phyloP scores from a whole-genome alignment of 2,797 vertebrate genomes.

The Chanos chanos region DNA sequence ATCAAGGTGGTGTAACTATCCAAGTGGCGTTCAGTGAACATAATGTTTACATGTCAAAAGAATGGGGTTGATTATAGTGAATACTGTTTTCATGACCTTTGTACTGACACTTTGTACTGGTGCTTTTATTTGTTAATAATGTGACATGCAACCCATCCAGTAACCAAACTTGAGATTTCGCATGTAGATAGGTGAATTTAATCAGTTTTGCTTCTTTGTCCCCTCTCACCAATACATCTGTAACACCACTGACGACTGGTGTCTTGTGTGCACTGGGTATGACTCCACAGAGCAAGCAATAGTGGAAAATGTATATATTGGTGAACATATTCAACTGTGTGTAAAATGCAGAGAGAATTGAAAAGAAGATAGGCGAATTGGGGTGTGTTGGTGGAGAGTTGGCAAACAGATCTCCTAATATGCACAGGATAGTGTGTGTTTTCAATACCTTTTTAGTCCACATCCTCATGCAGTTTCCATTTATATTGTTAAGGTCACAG shows the following conservation, averaged over 20 bases:
- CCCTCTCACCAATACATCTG: background rate
- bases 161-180: conserved; percentile 3
- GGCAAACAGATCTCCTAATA: too few species aligned
- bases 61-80: too few species aligned
- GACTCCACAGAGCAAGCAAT: conserved; percentile 23
- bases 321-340: conserved; percentile 15
- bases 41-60: too few species aligned
- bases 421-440: too few species aligned
- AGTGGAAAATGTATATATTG: conserved; percentile 26
- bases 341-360: conserved; percentile 26
- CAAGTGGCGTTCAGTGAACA: too few species aligned
- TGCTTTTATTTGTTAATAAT: conserved; percentile 1
- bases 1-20: too few species aligned
- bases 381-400: too few species aligned
- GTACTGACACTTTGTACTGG: background rate
- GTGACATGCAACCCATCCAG: background rate
- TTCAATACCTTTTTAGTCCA: too few species aligned
- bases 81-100: too few species aligned
- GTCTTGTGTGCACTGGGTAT: conserved; percentile 8
- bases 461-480: too few species aligned
- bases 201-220: background rate
- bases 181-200: background rate
- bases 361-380: conserved; percentile 1
- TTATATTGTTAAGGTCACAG: too few species aligned
- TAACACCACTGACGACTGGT: background rate